Conservation (phyloP, 2,888 invertebrate genomes). For the Kryphioiulus occultus region DNA sequence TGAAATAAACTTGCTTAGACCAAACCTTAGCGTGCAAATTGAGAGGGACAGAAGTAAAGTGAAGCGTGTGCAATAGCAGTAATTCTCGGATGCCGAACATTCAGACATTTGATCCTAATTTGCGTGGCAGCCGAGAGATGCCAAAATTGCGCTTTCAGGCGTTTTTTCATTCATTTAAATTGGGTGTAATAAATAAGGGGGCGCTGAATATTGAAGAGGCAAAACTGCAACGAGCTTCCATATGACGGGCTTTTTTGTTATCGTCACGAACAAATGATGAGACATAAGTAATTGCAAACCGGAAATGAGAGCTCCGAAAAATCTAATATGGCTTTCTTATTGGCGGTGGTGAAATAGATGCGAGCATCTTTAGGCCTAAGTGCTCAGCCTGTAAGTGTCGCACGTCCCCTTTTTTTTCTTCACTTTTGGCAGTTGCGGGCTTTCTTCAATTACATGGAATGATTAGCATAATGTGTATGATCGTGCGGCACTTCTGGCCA, state of each 20-base stretch:
- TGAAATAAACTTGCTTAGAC: neutral
- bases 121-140: neutral
- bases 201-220: constrained; percentile 7
- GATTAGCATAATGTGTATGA: constrained; percentile 31
- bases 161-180: constrained; percentile 26
- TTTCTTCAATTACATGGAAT: constrained; percentile 26
- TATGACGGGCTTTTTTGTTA: constrained; percentile 15
- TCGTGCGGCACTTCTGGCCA: constrained; percentile 3
- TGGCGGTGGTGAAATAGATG: constrained; percentile 3
- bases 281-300: constrained; percentile 25
- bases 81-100: neutral
- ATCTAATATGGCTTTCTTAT: constrained; percentile 35
- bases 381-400: neutral
- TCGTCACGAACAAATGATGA: constrained; percentile 25
- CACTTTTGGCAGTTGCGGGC: neutral
- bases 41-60: neutral
- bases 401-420: neutral
- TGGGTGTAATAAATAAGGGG: constrained; percentile 25
- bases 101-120: constrained; percentile 2
- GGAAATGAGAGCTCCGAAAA: constrained; percentile 30
- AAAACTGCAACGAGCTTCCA: neutral
- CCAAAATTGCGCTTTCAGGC: neutral
- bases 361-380: neutral
- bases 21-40: neutral
- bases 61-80: neutral